phyloP scores from a whole-genome alignment of 2,113 vertebrate species.

The Cottus gobio region DNA sequence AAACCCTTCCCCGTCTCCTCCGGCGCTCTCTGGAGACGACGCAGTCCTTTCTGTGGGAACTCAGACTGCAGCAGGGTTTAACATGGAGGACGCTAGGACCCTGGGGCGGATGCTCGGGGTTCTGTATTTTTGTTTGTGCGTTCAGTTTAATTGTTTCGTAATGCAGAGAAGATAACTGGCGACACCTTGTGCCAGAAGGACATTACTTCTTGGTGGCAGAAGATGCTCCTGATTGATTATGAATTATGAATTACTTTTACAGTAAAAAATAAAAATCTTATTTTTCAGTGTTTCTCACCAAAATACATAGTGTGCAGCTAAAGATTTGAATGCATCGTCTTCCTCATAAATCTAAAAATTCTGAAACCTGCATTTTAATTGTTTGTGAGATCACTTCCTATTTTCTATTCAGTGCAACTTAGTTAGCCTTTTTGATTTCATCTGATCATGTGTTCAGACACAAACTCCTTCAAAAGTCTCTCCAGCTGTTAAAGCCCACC shows the following conservation, averaged over 20 bases:
- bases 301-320: neutral
- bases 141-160: neutral
- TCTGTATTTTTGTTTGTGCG: constrained; percentile 1
- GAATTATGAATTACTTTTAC: neutral
- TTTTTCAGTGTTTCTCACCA: neutral
- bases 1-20: constrained; percentile 4
- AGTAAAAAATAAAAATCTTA: neutral
- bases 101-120: neutral
- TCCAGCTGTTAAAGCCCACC: no score
- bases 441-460: neutral
- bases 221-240: neutral
- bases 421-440: neutral
- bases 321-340: neutral
- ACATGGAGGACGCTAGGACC: neutral
- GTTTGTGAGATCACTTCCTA: neutral
- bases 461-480: no score
- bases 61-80: neutral
- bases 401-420: neutral
- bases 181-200: constrained; percentile 14
- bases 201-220: neutral
- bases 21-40: neutral
- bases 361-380: neutral
- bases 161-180: neutral
- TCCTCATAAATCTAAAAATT: neutral
- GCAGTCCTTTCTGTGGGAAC: constrained; percentile 2